A percentile compares a stretch with the other conserved stretches of the same genome.
phyloP scores from a whole-genome alignment of 2,797 vertebrate species.

The Cyclopterus lumpus region DNA sequence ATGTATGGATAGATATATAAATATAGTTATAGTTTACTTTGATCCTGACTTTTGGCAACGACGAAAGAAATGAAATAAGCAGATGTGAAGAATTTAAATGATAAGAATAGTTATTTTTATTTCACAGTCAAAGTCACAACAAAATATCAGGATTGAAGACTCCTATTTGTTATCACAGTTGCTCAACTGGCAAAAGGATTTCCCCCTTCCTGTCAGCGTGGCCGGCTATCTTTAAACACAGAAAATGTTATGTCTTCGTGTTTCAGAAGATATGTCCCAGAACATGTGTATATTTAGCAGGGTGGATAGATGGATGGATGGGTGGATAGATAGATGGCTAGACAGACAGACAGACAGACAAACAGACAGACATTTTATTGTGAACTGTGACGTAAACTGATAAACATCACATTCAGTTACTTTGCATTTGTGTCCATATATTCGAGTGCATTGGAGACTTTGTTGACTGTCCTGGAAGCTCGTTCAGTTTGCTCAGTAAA shows the following conservation, averaged over 20 bases:
- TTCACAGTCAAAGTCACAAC: slow-evolving; percentile 23
- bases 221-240: neutral
- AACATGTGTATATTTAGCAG: slow-evolving; percentile 14
- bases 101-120: neutral
- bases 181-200: slow-evolving; percentile 2
- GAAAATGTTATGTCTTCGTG: neutral
- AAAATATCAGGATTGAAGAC: neutral
- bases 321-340: neutral
- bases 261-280: neutral
- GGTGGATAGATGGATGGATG: neutral
- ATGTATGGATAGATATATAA: too few species aligned
- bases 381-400: slow-evolving; percentile 13
- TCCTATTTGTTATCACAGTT: slow-evolving; percentile 30
- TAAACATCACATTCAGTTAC: slow-evolving; percentile 25
- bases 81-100: slow-evolving; percentile 6
- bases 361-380: neutral
- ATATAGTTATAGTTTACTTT: too few species aligned
- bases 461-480: slow-evolving; percentile 50
- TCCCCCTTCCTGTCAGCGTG: slow-evolving; percentile 9
- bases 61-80: slow-evolving; percentile 4
- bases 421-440: slow-evolving; percentile 28
- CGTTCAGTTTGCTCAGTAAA: slow-evolving; percentile 61
- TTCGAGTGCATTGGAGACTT: slow-evolving; percentile 7
- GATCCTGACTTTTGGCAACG: neutral
- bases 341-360: neutral